phyloP scores from a whole-genome alignment of 1,140 invertebrate genomes.

The Grapholita molesta region DNA sequence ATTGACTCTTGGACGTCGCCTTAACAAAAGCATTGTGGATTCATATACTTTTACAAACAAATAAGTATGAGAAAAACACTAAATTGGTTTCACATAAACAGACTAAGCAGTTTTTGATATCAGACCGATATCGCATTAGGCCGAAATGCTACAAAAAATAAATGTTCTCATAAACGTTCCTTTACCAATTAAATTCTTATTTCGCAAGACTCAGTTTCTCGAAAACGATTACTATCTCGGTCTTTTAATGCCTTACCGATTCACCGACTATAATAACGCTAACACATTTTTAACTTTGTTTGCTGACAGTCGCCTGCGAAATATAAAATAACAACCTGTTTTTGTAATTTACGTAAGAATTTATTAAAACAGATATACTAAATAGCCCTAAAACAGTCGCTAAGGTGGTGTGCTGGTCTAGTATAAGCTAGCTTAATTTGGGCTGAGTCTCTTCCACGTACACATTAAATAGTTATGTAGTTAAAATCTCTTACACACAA shows the following conservation, averaged over 20 bases:
- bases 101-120: conserved; percentile 20
- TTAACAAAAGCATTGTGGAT: neutral
- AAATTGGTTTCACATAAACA: conserved; percentile 19
- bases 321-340: neutral
- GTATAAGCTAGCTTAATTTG: too few relatives aligned
- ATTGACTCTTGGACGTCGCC: too few relatives aligned
- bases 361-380: neutral
- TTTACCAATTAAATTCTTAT: conserved; percentile 16
- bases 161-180: conserved; percentile 11
- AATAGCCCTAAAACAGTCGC: too few relatives aligned
- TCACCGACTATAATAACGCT: neutral
- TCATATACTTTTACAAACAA: neutral
- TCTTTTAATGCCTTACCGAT: conserved; percentile 3
- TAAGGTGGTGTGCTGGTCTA: neutral
- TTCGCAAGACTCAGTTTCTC: neutral
- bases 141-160: conserved; percentile 11
- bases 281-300: neutral
- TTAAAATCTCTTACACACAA: too few relatives aligned
- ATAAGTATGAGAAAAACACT: neutral
- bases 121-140: conserved; percentile 1
- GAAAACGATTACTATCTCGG: conserved; percentile 2
- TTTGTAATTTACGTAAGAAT: neutral
- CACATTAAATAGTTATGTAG: too few relatives aligned
- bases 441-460: too few relatives aligned
- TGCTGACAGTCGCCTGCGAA: neutral